These are phyloP conservation scores for Scaptomyza flava DNA, from an alignment of 2,888 invertebrate species.

Conservation along the genomic window DNA sequence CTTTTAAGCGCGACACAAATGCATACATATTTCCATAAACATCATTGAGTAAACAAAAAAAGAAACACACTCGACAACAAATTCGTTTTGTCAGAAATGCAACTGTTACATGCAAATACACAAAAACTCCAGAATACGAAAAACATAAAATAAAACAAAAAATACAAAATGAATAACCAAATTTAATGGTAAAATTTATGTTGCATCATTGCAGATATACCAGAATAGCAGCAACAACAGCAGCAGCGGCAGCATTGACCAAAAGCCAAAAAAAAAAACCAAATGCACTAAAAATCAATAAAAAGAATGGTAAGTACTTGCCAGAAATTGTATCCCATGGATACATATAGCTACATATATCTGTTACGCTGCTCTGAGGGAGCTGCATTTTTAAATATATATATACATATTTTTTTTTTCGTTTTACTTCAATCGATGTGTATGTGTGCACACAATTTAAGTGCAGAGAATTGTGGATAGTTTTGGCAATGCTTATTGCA, in stretches of 20 bases:
- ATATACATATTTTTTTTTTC: too few relatives aligned
- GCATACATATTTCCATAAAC: background rate
- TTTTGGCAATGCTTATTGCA: constrained; percentile 63
- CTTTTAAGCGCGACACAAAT: background rate
- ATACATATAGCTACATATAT: background rate
- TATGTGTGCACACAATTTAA: constrained; percentile 42
- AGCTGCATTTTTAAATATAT: too few relatives aligned
- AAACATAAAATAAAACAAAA: constrained; percentile 3
- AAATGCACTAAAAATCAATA: constrained; percentile 62
- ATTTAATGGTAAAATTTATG: constrained; percentile 52
- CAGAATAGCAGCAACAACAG: constrained; percentile 9
- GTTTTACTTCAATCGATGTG: too few relatives aligned
- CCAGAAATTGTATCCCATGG: constrained; percentile 27
- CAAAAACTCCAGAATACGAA: constrained; percentile 7
- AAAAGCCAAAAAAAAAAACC: constrained; percentile 17
- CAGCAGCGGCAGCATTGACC: constrained; percentile 21
- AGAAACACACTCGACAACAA: background rate
- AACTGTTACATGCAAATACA: constrained; percentile 43
- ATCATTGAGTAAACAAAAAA: background rate
- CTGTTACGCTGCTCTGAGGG: constrained; percentile 1
- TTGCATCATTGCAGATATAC: constrained; percentile 58
- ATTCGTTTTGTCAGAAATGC: constrained; percentile 9
- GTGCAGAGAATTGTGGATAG: constrained; percentile 58
- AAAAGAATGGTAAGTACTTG: constrained; percentile 66
- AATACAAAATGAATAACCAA: constrained; percentile 22